Evolutionary conservation across 1,140 invertebrate genomes (phyloP).

Genomic region (Camponotus floridanus): DNA sequence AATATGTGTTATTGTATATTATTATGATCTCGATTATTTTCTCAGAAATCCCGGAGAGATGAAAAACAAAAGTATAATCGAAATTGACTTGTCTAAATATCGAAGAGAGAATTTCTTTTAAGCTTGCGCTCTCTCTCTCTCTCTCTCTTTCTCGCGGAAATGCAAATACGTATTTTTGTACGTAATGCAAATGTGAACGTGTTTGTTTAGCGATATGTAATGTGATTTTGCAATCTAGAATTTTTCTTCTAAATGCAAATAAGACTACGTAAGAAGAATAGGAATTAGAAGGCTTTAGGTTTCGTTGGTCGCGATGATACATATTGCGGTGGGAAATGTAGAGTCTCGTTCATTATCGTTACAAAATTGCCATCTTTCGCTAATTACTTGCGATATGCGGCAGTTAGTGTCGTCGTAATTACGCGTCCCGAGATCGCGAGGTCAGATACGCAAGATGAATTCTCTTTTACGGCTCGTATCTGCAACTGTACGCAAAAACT

Average conservation of each 20-base stretch:
- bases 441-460: constrained; percentile 34
- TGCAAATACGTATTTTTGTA: constrained; percentile 10
- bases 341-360: constrained; percentile 8
- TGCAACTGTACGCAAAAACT: constrained; percentile 14
- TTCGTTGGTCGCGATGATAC: neutral
- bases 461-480: constrained; percentile 30
- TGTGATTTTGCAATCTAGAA: too few species aligned
- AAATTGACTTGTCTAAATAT: constrained; percentile 26
- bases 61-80: constrained; percentile 22
- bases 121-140: neutral
- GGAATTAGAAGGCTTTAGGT: neutral
- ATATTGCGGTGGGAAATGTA: constrained; percentile 22
- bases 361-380: neutral
- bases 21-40: constrained; percentile 30
- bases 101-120: constrained; percentile 2
- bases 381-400: constrained; percentile 14
- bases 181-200: neutral
- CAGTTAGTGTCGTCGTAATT: constrained; percentile 31
- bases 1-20: neutral
- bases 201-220: neutral
- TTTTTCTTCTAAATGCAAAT: too few species aligned
- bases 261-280: neutral
- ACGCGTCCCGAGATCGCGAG: constrained; percentile 25
- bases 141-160: neutral
- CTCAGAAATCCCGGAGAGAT: constrained; percentile 7